Base-by-base conservation (phyloP, 1,140 invertebrate genomes). In the Propsilocerus akamusi region DNA sequence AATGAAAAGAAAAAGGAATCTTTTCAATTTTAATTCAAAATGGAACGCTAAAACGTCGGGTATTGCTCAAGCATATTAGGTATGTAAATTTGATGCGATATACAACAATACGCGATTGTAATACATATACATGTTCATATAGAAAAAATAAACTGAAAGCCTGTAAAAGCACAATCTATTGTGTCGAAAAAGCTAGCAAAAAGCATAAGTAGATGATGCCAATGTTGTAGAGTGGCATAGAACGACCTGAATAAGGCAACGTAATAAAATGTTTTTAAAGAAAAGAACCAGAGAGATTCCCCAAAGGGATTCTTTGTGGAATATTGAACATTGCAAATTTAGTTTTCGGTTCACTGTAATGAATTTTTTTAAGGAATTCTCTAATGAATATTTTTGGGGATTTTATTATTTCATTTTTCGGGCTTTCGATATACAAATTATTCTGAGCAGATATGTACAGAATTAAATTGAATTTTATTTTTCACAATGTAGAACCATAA, bases 11-110 rank as follows among this genome's bases (percentile, higher is more conserved):
- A n/a, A n/a, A n/a, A 30, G n/a, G 28, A 37, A 37, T 37, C 3
- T 20, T 41, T 41, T 41, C 34, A 41, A 41, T 41, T 41, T 41
- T 41, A 41, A 41, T 41, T 41, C 34, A 41, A 41, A 41, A 41
- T 41, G 34, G n/a, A 41, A 41, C 34, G 34, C 34, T 41, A n/a
- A 17, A 41, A n/a, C n/a, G n/a, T n/a, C n/a, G n/a, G n/a, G n/a
- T n/a, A n/a, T n/a, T n/a, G n/a, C n/a, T 37, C 8, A 17, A 41
- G 34, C 34, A 41, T 41, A 41, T 41, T 41, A n/a, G n/a, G n/a
- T n/a, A 41, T 41, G 34, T 41, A 41, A 41, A 41, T 41, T 41
- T 41, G 34, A 41, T 41, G 10, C 28, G 28, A 30, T 30, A n/a
- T n/a, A 30, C 28, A 30, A n/a, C 28, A 30, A 17, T 41, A 17